Percentiles rank a stretch among this genome's conserved stretches.
Conservation (phyloP, 1,140 invertebrate genomes). For the Drosophila truncata region DNA sequence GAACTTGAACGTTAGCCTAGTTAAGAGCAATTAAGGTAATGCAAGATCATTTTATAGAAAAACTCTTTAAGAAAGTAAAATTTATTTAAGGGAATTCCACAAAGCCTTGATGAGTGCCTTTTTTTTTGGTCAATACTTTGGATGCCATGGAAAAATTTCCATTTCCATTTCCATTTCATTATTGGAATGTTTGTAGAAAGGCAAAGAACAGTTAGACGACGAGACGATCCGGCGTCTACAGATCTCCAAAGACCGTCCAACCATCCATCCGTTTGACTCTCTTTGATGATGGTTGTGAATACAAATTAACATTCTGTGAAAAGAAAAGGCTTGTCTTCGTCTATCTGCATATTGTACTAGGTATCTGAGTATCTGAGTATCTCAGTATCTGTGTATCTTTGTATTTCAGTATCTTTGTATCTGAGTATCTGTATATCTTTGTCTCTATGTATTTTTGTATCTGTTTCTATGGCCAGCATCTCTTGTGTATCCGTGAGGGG, state of each 20-base stretch:
- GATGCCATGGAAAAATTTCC: conserved; percentile 51
- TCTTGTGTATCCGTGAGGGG: conserved; percentile 27
- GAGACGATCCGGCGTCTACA: conserved; percentile 25
- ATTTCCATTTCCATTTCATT: conserved; percentile 76
- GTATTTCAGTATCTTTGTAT: too few relatives aligned
- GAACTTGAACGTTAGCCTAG: conserved; percentile 6
- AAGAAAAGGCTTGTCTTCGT: conserved; percentile 49
- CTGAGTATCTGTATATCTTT: conserved; percentile 31
- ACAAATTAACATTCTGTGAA: conserved; percentile 73
- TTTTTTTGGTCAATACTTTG: conserved; percentile 14
- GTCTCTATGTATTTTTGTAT: conserved; percentile 39
- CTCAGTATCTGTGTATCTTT: conserved; percentile 30
- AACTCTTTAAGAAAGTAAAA: background rate
- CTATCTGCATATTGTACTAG: conserved; percentile 51
- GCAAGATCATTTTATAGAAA: too few relatives aligned
- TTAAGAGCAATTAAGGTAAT: conserved; percentile 13
- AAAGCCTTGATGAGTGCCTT: conserved; percentile 3
- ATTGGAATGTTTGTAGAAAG: conserved; percentile 76
- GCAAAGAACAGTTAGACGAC: conserved; percentile 76
- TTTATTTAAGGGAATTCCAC: background rate
- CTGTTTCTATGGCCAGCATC: conserved; percentile 15
- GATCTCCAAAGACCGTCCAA: background rate
- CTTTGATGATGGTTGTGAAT: conserved; percentile 41
- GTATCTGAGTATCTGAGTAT: conserved; percentile 32
- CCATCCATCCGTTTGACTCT: conserved; percentile 5